Evolutionary conservation across 1,140 invertebrate species (phyloP).

Genomic region (Melanaphis sacchari): DNA sequence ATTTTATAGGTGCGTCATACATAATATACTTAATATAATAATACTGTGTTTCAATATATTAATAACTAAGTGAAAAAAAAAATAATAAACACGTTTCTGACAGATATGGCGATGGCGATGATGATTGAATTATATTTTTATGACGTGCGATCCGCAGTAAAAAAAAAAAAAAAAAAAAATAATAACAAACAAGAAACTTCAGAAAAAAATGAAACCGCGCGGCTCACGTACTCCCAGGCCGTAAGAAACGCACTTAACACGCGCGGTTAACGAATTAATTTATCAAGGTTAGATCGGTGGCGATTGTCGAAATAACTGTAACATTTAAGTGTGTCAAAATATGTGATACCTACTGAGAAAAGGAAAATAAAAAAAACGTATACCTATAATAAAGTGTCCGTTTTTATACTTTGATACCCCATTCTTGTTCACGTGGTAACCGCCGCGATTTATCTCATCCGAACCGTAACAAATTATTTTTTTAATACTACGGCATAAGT

Average conservation of each 20-base stretch:
- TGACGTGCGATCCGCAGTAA: neutral
- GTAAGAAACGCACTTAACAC: neutral
- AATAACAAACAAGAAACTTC: neutral
- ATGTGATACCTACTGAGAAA: neutral
- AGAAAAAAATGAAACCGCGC: neutral
- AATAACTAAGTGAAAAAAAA: neutral
- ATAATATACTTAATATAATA: neutral
- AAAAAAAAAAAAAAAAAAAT: neutral
- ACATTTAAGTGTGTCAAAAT: slow-evolving; percentile 50
- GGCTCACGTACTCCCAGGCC: neutral
- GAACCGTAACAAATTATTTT: slow-evolving; percentile 28
- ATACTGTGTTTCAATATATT: neutral
- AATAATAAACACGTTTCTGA: neutral
- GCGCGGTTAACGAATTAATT: slow-evolving; percentile 43
- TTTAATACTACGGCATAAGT: neutral
- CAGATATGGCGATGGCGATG: neutral
- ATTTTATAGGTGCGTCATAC: neutral
- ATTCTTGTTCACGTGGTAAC: neutral
- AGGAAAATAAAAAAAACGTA: neutral
- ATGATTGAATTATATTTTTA: neutral
- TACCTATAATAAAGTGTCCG: neutral
- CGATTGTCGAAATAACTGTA: slow-evolving; percentile 31
- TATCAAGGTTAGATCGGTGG: slow-evolving; percentile 38
- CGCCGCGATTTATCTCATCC: neutral
- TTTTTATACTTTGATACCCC: neutral